Evolutionary conservation across 2,888 invertebrate species (phyloP).

Genomic region (Erpobdella octoculata): DNA sequence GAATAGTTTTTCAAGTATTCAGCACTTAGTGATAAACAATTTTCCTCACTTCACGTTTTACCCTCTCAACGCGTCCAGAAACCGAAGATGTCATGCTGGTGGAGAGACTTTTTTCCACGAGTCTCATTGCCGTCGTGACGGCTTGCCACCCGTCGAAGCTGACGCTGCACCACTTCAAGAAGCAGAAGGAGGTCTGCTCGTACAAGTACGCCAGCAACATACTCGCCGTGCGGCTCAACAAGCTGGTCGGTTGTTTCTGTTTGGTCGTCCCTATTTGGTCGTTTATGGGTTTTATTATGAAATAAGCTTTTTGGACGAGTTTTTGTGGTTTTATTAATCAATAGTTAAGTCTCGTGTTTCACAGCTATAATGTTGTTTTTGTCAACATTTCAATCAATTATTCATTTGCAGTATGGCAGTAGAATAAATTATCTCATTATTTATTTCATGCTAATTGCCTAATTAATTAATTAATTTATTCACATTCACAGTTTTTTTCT

Average conservation of each 20-base stretch:
- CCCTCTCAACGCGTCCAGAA: not conserved
- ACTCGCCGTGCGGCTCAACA: constrained; percentile 23
- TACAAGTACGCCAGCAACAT: constrained; percentile 27
- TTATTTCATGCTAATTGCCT: too few species aligned
- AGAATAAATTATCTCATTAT: not conserved
- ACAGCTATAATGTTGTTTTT: not conserved
- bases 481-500: too few species aligned
- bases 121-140: constrained; percentile 21
- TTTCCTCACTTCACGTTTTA: not conserved
- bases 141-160: constrained; percentile 4
- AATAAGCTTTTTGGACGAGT: not conserved
- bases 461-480: not conserved
- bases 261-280: not conserved
- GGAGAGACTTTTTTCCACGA: not conserved
- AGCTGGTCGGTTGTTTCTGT: not conserved
- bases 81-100: constrained; percentile 20
- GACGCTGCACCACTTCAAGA: constrained; percentile 25
- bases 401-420: not conserved
- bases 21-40: not conserved
- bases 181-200: constrained; percentile 24
- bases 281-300: not conserved
- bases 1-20: not conserved
- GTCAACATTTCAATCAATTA: not conserved
- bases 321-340: not conserved
- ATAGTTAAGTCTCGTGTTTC: not conserved